Evolutionary conservation across 2,113 vertebrate species (phyloP), one percentile per base, ranked within the genome.

Genomic region (Tiliqua scincoides): DNA sequence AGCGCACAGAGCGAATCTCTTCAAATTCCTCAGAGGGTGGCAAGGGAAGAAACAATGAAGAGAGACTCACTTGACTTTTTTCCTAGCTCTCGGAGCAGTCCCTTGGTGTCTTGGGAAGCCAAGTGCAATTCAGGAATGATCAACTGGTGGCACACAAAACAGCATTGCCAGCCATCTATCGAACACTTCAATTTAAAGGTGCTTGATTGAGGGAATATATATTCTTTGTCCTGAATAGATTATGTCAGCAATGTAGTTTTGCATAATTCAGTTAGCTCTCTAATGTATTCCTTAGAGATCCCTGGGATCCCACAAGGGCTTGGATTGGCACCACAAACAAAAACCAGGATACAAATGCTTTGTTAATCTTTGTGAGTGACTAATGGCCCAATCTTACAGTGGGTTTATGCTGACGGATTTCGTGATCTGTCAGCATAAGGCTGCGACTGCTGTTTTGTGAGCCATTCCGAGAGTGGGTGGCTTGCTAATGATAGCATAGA

Each of bases 1-100:
- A 81, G 40, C 59, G 54, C 78, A 73, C 77, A 9, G 62, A 57
- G 59, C 30, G n/a, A 59, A 78, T 68, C 48, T 84, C 59, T 84
- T 11, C 37, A 85, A 75, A 85, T 77, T 65, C 73, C 83, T 78
- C 43, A 78, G 75, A 70, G 74, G 48, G 62, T 65, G 63, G 23
- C 48, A 77, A 54, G 4, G 6, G 6, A 15, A 12, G 35, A 74
- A 74, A 74, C 14, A 27, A 20, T 14, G 25, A 27, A 72, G 52
- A 30, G 15, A 83, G 54, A 43, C 5, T 43, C 14, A 72, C 18
- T 85, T 67, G n/a, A 54, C 48, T 84, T 1, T 76, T 77, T 67
- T n/a, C n/a, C 48, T 78, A 32, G 32, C 61, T 74, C 35, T 63
- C 35, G 12, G 43, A 74, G 18, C 57, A 48, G 63, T 70, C 48